Conservation (phyloP, 2,797 vertebrate species). For the Dallia pectoralis region DNA sequence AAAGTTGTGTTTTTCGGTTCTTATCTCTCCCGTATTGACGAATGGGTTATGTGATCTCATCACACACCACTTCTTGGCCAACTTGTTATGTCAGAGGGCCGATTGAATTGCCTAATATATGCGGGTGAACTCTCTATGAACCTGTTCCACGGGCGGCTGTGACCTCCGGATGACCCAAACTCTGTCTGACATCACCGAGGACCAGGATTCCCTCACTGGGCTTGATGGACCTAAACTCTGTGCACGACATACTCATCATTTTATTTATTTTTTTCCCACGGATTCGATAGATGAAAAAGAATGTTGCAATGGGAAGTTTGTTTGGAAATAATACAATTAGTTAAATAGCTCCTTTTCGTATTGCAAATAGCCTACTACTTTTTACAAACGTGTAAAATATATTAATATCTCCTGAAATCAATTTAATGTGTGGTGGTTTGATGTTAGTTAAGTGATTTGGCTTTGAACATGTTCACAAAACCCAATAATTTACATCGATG, state of each 20-base stretch:
- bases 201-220: conserved; percentile 56
- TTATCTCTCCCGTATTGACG: conserved; percentile 75
- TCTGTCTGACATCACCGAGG: conserved; percentile 86
- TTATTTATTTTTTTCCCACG: not conserved
- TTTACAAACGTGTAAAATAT: not conserved
- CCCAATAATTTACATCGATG: too few relatives aligned
- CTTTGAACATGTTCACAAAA: too few relatives aligned
- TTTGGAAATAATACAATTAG: not conserved
- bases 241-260: not conserved
- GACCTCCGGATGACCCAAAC: conserved; percentile 94
- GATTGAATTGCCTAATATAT: conserved; percentile 95
- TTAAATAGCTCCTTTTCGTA: too few relatives aligned
- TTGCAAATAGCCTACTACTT: too few relatives aligned
- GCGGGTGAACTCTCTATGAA: conserved; percentile 95
- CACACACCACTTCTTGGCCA: conserved; percentile 81
- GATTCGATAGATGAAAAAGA: not conserved
- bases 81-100: conserved; percentile 87
- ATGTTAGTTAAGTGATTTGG: too few relatives aligned
- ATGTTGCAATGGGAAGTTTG: not conserved
- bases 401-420: too few relatives aligned
- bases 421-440: too few relatives aligned
- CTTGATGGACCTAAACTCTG: not conserved
- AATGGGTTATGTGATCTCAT: conserved; percentile 83
- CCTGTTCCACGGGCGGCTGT: conserved; percentile 86
- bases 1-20: conserved; percentile 45